phyloP scores from a whole-genome alignment of 1,140 invertebrate species.

The Phymastichus coffea region DNA sequence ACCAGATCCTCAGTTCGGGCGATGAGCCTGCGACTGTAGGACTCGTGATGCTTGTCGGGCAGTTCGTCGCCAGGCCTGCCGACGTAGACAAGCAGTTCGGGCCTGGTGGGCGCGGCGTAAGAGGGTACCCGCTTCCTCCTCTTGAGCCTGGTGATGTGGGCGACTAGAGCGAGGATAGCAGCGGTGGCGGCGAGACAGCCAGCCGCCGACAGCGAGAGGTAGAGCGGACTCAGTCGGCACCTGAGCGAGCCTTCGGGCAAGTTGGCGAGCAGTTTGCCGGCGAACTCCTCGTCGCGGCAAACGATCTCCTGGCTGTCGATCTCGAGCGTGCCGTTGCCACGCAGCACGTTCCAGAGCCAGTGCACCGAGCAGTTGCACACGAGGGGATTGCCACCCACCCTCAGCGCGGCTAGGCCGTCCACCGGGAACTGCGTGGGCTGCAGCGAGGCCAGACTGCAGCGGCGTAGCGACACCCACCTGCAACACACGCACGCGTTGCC shows the following conservation, averaged over 20 bases:
- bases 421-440: conserved; percentile 79
- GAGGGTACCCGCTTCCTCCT: conserved; percentile 43
- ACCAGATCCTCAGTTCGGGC: conserved; percentile 44
- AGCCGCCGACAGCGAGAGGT: conserved; percentile 42
- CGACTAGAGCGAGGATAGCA: conserved; percentile 44
- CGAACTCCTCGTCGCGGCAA: conserved; percentile 50
- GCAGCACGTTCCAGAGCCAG: conserved; percentile 79
- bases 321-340: conserved; percentile 47
- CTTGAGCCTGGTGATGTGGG: conserved; percentile 41
- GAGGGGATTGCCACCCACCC: conserved; percentile 79
- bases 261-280: conserved; percentile 41
- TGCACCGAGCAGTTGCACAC: conserved; percentile 84
- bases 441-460: conserved; percentile 69
- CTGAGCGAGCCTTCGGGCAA: conserved; percentile 47
- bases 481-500: conserved; percentile 24
- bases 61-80: conserved; percentile 42
- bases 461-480: conserved; percentile 65
- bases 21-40: conserved; percentile 45
- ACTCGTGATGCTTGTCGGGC: conserved; percentile 44
- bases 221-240: conserved; percentile 46
- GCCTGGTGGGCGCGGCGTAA: conserved; percentile 46
- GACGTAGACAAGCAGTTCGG: conserved; percentile 52
- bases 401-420: conserved; percentile 68
- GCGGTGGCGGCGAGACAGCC: conserved; percentile 46
- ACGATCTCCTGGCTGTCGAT: conserved; percentile 48